A percentile compares a stretch with the other conserved stretches of the same genome.
These are phyloP conservation scores for Tinamus major DNA, from an alignment of 2,797 vertebrate species.

Conservation along the genomic window DNA sequence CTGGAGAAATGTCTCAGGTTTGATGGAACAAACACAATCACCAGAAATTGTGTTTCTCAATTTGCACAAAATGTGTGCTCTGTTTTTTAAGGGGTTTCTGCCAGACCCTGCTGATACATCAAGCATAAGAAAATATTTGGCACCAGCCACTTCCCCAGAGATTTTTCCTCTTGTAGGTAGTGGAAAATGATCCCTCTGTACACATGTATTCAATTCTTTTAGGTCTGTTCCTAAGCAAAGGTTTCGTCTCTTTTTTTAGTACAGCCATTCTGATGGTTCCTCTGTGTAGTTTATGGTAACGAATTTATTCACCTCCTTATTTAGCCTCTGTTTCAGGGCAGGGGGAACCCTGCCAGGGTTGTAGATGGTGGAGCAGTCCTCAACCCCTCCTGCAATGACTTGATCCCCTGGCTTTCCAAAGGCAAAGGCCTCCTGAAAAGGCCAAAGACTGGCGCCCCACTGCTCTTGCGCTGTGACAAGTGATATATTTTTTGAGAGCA, in stretches of 20 bases:
- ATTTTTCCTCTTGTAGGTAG: slow-evolving; percentile 71
- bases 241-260: slow-evolving; percentile 67
- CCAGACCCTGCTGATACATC: slow-evolving; percentile 62
- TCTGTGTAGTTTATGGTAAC: slow-evolving; percentile 53
- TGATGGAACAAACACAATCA: slow-evolving; percentile 43
- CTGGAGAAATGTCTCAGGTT: slow-evolving; percentile 41
- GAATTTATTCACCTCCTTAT: slow-evolving; percentile 64
- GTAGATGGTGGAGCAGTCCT: neutral
- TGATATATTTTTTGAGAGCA: neutral
- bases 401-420: neutral
- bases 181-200: slow-evolving; percentile 68
- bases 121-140: slow-evolving; percentile 70
- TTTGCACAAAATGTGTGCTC: slow-evolving; percentile 40
- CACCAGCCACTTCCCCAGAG: slow-evolving; percentile 58
- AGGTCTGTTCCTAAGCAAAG: slow-evolving; percentile 56
- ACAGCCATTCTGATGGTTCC: slow-evolving; percentile 44
- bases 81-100: slow-evolving; percentile 60
- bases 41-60: slow-evolving; percentile 45
- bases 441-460: neutral
- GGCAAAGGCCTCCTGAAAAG: neutral
- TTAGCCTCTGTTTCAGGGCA: slow-evolving; percentile 46
- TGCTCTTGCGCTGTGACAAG: neutral
- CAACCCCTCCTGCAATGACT: neutral
- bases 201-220: slow-evolving; percentile 68
- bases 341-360: neutral